Base-by-base conservation (phyloP, 2,888 invertebrate species). In the Leptopilina drosophilae region DNA sequence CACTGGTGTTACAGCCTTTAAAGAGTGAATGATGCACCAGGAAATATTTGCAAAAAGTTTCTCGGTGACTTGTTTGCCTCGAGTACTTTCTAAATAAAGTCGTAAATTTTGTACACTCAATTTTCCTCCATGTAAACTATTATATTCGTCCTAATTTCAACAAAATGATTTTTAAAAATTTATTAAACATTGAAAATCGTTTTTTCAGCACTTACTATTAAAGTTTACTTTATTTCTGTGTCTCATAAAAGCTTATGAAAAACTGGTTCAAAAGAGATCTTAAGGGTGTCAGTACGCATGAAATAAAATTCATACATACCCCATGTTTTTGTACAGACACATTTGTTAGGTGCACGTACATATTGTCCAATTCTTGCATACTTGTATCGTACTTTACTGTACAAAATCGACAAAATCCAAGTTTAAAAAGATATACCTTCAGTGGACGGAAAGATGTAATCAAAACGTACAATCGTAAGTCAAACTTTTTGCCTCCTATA, bases 241-340 rank as follows among this genome's bases (percentile, higher is more conserved):
- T 26, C 26, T 26, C 3, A 26, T 26, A 26, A 26, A 2, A 26
- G 3, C 3, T 26, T 0, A 26, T 26, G 26, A 26, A 26, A 26
- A 26, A 26, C 3, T 26, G 26, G 26, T 26, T 26, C 26, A 26
- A 26, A 26, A 26, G 26, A 3, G 26, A 1, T 3, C 1, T 1
- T 26, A 3, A 3, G 1, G 3, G 26, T 26, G 26, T 26, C n/a
- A 56, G 1, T n/a, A 0, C 42, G 42, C 42, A 8, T 49, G 3
- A 46, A 49, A 11, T 49, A 12, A 49, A 49, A 49, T 9, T 42
- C 76, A 56, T 81, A 92, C 94, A 92, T 92, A 96, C 96, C 84
- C 98, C 98, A 90, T 98, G 98, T 92, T 98, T 98, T 92, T 99
- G 99, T n/a, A 99, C 98, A 80, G 98, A 98, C 5, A 98, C 98